Evolutionary conservation across 2,888 invertebrate genomes (phyloP).

Genomic region (Plebejus anna): DNA sequence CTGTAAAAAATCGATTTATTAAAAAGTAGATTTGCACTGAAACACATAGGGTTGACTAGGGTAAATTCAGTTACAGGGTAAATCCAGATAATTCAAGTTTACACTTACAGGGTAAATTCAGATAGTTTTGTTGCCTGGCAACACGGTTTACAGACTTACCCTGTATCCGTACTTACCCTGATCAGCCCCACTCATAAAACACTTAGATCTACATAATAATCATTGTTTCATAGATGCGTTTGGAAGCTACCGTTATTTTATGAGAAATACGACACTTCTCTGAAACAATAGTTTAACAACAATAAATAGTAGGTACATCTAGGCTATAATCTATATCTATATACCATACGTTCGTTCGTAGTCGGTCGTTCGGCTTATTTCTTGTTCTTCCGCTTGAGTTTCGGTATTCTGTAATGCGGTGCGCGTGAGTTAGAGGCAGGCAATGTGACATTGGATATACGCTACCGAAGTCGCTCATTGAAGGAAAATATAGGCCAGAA

Average conservation of each 20-base stretch:
- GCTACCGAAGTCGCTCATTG: background rate
- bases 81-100: background rate
- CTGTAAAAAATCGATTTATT: conserved; percentile 21
- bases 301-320: conserved; percentile 40
- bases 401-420: conserved; percentile 75
- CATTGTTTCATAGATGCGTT: conserved; percentile 37
- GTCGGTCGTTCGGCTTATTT: conserved; percentile 65
- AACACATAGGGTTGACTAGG: background rate
- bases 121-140: no score
- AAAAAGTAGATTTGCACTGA: conserved; percentile 26
- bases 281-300: conserved; percentile 39
- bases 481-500: no score
- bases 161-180: no score
- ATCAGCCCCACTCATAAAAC: conserved; percentile 16
- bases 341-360: conserved; percentile 65
- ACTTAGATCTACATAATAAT: conserved; percentile 29
- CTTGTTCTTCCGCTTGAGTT: conserved; percentile 74
- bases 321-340: conserved; percentile 38
- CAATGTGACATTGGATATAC: conserved; percentile 34
- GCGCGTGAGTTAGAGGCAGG: conserved; percentile 63
- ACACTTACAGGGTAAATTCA: background rate
- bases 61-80: background rate
- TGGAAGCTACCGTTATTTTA: background rate
- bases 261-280: background rate
- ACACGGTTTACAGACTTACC: background rate